These are phyloP conservation scores for Catharus bicknelli DNA, from an alignment of 2,113 vertebrate species.

Conservation along the genomic window DNA sequence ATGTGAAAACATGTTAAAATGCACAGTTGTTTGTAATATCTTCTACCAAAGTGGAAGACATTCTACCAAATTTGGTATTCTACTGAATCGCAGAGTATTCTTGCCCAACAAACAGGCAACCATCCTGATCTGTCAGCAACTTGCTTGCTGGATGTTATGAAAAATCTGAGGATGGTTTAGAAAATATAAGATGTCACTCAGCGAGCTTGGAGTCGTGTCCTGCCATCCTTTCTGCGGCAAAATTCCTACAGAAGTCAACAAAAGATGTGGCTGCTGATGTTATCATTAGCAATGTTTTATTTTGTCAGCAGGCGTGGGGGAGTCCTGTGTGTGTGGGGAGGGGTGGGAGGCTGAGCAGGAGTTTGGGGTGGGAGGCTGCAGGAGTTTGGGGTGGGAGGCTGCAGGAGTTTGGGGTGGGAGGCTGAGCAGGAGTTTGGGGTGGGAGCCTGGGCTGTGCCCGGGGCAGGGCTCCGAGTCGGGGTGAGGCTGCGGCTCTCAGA, in stretches of 20 bases:
- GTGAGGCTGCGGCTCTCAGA: too few species aligned
- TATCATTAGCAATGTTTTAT: conserved; percentile 36
- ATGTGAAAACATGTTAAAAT: conserved; percentile 53
- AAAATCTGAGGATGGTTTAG: conserved; percentile 42
- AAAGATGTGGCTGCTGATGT: conserved; percentile 41
- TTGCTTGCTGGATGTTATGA: conserved; percentile 37
- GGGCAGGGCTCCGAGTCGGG: too few species aligned
- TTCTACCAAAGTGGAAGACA: conserved; percentile 50
- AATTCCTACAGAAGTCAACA: conserved; percentile 33
- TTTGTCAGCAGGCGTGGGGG: conserved; percentile 29
- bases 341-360: neutral
- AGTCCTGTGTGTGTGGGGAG: neutral
- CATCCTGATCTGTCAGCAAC: conserved; percentile 54
- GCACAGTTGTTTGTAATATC: conserved; percentile 47
- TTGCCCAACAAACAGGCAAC: conserved; percentile 44
- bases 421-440: too few species aligned
- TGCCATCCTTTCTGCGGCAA: neutral
- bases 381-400: too few species aligned
- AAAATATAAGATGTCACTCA: conserved; percentile 40
- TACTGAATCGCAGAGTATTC: conserved; percentile 11
- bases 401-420: too few species aligned
- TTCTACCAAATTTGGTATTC: conserved; percentile 71
- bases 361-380: too few species aligned
- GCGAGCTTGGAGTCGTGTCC: neutral
- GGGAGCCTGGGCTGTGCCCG: neutral